Evolutionary conservation across 2,888 invertebrate genomes (phyloP), one percentile per base, ranked within the genome.

Genomic region (Bhutanitis thaidina): DNA sequence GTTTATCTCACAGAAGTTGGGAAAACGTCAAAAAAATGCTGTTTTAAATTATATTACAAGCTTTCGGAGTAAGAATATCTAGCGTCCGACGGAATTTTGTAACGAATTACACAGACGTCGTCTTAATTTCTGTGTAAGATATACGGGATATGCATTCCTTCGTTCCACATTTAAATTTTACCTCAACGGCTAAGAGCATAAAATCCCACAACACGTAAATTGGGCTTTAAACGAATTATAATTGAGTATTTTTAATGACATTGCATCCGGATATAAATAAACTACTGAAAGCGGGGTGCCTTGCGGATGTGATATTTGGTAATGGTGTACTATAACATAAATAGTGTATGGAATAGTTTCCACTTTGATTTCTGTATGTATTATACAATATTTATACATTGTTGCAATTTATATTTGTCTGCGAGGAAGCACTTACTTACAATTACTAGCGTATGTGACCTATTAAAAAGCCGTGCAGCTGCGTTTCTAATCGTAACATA

Each of bases 241-340:
- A 61, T 59, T 58, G 55, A 53, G 48, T 55, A 54, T 77, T 80
- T 80, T 82, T 80, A 77, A 77, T 78, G 76, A 75, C 70, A 76
- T 67, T 68, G 65, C 71, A 65, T 66, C 63, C 41, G 66, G 34
- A 7, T 83, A 80, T 83, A 79, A 77, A 75, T 80, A 80, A 75
- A 80, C 66, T 73, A 73, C 52, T 54, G 51, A 54, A 53, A 50
- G 50, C 39, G 51, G 47, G 51, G 47, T 51, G 52, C 56, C 53
- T 53, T 54, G 54, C 52, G 55, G 57, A 57, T 57, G 52, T 53
- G 53, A 51, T 57, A 55, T 57, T 57, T 51, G 36, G 50, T 36
- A 55, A 53, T 55, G 43, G 55, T 49, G 13, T 43, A 32, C 14
- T 27, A 48, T 41, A 52, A 41, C 37, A 43, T 41, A 41, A 48